A percentile compares a stretch with the other conserved stretches of the same genome.
Evolutionary conservation across 92 coral and sea anemone species (phyloP).

Genomic region (Zoanthus solanderi): DNA sequence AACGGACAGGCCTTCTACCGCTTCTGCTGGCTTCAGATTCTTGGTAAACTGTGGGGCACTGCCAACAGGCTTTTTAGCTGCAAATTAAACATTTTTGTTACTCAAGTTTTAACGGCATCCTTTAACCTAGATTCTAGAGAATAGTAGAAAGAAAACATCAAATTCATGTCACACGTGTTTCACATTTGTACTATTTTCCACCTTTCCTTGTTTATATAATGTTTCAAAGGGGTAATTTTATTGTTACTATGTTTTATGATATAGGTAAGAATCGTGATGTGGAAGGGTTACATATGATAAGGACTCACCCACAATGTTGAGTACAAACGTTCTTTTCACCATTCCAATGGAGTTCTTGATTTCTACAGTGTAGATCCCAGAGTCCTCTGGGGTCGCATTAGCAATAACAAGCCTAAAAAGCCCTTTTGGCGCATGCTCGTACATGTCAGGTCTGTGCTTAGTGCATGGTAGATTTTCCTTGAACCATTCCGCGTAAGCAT

Average conservation of each 20-base stretch:
- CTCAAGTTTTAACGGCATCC: neutral
- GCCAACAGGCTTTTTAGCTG: slow-evolving; percentile 32
- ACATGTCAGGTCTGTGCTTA: slow-evolving; percentile 51
- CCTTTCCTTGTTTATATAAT: neutral
- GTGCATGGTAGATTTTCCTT: slow-evolving; percentile 79
- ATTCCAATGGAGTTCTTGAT: slow-evolving; percentile 61
- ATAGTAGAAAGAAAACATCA: too few species aligned
- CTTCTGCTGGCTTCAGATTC: slow-evolving; percentile 58
- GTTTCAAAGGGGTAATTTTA: neutral
- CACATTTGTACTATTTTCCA: too few species aligned
- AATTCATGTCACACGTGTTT: too few species aligned
- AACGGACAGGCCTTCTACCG: slow-evolving; percentile 78
- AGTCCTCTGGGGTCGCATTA: slow-evolving; percentile 55
- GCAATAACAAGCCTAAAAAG: slow-evolving; percentile 50
- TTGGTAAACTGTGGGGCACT: slow-evolving; percentile 43
- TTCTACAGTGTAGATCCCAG: slow-evolving; percentile 62
- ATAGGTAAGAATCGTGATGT: neutral
- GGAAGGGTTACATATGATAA: neutral
- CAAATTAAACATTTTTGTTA: neutral
- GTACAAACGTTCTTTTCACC: slow-evolving; percentile 41
- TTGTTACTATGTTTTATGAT: too few species aligned
- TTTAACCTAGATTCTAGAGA: too few species aligned
- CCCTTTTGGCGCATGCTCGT: slow-evolving; percentile 46
- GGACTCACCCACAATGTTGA: slow-evolving; percentile 37
- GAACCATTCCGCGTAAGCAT: slow-evolving; percentile 91